Evolutionary conservation across 2,888 invertebrate species (phyloP).

Genomic region (Platypus cylindrus): DNA sequence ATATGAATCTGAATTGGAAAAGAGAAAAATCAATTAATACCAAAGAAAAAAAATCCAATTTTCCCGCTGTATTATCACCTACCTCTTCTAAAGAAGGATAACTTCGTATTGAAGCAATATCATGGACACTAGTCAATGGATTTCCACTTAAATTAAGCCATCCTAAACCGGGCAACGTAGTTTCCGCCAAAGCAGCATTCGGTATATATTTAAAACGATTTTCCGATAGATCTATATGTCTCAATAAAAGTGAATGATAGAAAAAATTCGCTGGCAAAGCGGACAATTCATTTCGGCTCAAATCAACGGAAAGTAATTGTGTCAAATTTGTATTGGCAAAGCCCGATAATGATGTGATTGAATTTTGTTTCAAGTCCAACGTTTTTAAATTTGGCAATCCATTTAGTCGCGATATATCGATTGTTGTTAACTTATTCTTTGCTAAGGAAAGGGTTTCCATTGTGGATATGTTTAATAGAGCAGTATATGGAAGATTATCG

Average conservation of each 20-base stretch:
- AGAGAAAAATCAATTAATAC: too few species aligned
- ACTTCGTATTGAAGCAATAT: constrained; percentile 53
- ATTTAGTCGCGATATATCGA: constrained; percentile 67
- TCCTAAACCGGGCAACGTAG: constrained; percentile 56
- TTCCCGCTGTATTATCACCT: constrained; percentile 6
- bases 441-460: constrained; percentile 60
- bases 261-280: constrained; percentile 73
- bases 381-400: constrained; percentile 62
- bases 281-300: constrained; percentile 62
- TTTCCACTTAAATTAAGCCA: constrained; percentile 76
- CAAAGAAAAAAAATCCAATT: not conserved
- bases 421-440: constrained; percentile 51
- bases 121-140: constrained; percentile 62
- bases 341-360: constrained; percentile 60
- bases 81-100: constrained; percentile 73
- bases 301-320: constrained; percentile 58
- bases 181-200: constrained; percentile 58
- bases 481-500: constrained; percentile 65
- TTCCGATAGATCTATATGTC: constrained; percentile 63
- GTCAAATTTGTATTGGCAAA: constrained; percentile 65
- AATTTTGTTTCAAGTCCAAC: constrained; percentile 61
- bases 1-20: constrained; percentile 46
- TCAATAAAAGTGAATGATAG: constrained; percentile 54
- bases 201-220: constrained; percentile 74
- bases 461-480: constrained; percentile 60